Conservation (phyloP, 2,888 invertebrate species). For the Plebejus melissa region DNA sequence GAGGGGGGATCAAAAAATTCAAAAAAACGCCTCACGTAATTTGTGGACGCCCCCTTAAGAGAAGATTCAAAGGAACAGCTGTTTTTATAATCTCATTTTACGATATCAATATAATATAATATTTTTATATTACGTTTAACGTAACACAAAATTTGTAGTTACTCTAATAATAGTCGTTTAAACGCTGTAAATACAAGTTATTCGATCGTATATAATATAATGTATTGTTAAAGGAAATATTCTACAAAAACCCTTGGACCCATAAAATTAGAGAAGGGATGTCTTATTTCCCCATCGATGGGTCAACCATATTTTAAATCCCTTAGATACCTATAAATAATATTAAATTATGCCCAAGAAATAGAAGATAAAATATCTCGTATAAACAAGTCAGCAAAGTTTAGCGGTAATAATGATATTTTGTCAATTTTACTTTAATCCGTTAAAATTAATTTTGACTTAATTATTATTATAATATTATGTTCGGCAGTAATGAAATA, state of each 20-base stretch:
- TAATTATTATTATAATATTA: too few relatives aligned
- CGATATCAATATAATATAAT: too few relatives aligned
- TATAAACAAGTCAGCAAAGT: background rate
- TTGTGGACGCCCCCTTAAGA: too few relatives aligned
- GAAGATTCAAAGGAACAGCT: too few relatives aligned
- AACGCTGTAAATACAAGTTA: background rate
- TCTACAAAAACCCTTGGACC: slow-evolving; percentile 15
- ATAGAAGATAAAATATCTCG: slow-evolving; percentile 1
- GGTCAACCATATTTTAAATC: slow-evolving; percentile 18
- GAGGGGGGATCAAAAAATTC: too few relatives aligned
- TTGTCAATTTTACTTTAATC: background rate
- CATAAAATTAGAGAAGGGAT: slow-evolving; percentile 19
- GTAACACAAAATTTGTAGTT: background rate
- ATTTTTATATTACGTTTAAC: background rate
- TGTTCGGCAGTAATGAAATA: too few relatives aligned
- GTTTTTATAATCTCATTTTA: too few relatives aligned
- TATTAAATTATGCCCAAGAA: background rate
- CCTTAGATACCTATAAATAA: slow-evolving; percentile 12
- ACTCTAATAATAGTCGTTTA: background rate
- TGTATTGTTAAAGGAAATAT: slow-evolving; percentile 11
- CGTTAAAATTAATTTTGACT: too few relatives aligned
- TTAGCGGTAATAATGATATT: background rate
- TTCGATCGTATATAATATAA: background rate
- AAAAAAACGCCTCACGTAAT: too few relatives aligned
- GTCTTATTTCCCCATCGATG: slow-evolving; percentile 12